Evolutionary conservation across 2,113 vertebrate species (phyloP).

Genomic region (Struthio camelus): DNA sequence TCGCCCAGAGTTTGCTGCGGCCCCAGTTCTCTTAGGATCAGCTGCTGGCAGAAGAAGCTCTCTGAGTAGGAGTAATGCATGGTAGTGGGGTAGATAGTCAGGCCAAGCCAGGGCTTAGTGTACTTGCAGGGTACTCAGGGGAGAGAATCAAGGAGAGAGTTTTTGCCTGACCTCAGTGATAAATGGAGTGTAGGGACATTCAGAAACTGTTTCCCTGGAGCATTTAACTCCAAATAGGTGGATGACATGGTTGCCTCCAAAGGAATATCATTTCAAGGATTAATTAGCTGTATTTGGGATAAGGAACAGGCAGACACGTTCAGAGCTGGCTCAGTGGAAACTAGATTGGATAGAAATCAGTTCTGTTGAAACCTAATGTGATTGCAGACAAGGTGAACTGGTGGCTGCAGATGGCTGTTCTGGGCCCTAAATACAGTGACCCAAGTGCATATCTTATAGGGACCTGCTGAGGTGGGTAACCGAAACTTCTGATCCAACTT

Average conservation of each 20-base stretch:
- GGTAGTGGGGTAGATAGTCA: background rate
- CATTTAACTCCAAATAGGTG: background rate
- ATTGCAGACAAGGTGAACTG: background rate
- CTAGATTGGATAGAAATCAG: background rate
- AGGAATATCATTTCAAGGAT: background rate
- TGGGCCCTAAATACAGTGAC: accelerated
- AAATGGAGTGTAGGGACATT: background rate
- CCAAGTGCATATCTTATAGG: accelerated
- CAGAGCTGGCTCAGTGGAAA: background rate
- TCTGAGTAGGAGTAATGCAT: background rate
- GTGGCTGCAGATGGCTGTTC: background rate
- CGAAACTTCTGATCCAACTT: background rate
- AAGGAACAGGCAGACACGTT: background rate
- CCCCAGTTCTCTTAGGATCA: background rate
- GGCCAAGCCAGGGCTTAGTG: background rate
- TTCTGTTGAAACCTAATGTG: background rate
- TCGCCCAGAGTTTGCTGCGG: background rate
- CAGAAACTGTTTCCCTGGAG: background rate
- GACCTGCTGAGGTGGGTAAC: background rate
- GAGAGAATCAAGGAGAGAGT: background rate
- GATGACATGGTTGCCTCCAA: background rate
- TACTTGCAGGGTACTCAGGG: background rate
- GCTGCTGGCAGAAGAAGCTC: background rate
- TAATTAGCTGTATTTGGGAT: background rate
- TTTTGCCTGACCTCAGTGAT: background rate